These are phyloP conservation scores for Thymallus thymallus DNA, from an alignment of 2,113 vertebrate species.

Conservation along the genomic window DNA sequence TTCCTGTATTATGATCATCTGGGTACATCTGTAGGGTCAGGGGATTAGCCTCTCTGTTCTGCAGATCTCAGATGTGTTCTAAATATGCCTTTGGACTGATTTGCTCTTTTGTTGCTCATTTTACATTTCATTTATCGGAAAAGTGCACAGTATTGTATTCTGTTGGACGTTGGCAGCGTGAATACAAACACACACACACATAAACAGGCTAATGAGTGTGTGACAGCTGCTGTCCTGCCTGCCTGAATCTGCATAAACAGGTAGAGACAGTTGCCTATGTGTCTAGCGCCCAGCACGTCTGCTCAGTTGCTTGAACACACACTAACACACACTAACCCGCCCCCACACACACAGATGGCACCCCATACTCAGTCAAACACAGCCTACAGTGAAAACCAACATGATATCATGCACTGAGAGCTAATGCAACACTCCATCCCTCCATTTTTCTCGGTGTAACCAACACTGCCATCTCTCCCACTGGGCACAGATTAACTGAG, in stretches of 20 bases:
- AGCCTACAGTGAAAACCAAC: neutral
- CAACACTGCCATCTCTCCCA: neutral
- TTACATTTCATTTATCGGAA: neutral
- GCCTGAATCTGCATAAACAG: slow-evolving; percentile 1
- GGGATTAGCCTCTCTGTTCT: slow-evolving; percentile 7
- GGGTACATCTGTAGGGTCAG: slow-evolving; percentile 27
- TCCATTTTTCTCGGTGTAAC: neutral
- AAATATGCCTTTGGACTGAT: slow-evolving; percentile 11
- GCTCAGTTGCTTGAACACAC: slow-evolving; percentile 7
- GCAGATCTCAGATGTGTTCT: neutral
- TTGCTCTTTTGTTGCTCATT: slow-evolving; percentile 4
- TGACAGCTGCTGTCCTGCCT: neutral
- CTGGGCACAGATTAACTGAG: neutral
- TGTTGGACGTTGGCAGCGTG: neutral
- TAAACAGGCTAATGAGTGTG: slow-evolving; percentile 3
- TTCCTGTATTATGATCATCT: slow-evolving; percentile 39
- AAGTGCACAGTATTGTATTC: neutral
- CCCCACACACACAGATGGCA: neutral
- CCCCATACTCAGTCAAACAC: neutral
- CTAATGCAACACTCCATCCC: neutral
- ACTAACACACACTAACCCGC: neutral
- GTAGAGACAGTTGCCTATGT: neutral
- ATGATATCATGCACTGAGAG: slow-evolving; percentile 1
- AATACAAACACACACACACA: slow-evolving; percentile 9
- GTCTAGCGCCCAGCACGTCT: neutral